A percentile compares a stretch with the other conserved stretches of the same genome.
Conservation (phyloP, 1,140 invertebrate species). For the Patella vulgata region DNA sequence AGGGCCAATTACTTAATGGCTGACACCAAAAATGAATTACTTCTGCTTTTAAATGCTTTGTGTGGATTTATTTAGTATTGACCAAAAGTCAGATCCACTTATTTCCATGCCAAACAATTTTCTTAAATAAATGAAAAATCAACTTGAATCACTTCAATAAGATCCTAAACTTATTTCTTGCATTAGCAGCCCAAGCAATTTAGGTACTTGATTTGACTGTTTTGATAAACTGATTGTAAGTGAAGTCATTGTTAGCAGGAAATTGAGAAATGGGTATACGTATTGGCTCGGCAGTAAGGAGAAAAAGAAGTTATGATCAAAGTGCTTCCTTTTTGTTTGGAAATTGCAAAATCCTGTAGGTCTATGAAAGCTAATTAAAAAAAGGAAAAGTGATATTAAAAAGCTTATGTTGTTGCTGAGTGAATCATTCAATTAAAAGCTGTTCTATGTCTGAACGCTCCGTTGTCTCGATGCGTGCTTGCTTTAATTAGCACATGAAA, state of each 20-base stretch:
- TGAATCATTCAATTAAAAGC: conserved; percentile 9
- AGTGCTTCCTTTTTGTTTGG: conserved; percentile 10
- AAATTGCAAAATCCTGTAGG: conserved; percentile 16
- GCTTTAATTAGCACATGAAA: conserved; percentile 10
- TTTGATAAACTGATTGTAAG: conserved; percentile 5
- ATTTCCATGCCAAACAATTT: too few relatives aligned
- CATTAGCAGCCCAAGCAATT: background rate
- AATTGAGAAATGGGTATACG: conserved; percentile 14
- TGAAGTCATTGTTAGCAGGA: conserved; percentile 11
- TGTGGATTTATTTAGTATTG: too few relatives aligned
- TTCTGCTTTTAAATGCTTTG: too few relatives aligned
- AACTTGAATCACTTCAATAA: too few relatives aligned
- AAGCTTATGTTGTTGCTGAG: background rate
- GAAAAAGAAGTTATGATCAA: background rate
- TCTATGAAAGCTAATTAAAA: conserved; percentile 2
- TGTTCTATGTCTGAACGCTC: background rate
- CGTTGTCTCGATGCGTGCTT: background rate
- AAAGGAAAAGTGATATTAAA: conserved; percentile 8
- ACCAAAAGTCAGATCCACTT: too few relatives aligned
- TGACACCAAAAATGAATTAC: too few relatives aligned
- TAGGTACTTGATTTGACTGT: too few relatives aligned
- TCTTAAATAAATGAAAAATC: too few relatives aligned
- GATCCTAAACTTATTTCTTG: too few relatives aligned
- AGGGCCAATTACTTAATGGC: too few relatives aligned
- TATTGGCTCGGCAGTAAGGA: background rate